Evolutionary conservation across 2,113 vertebrate species (phyloP).

Genomic region (Lucifuga dentata): DNA sequence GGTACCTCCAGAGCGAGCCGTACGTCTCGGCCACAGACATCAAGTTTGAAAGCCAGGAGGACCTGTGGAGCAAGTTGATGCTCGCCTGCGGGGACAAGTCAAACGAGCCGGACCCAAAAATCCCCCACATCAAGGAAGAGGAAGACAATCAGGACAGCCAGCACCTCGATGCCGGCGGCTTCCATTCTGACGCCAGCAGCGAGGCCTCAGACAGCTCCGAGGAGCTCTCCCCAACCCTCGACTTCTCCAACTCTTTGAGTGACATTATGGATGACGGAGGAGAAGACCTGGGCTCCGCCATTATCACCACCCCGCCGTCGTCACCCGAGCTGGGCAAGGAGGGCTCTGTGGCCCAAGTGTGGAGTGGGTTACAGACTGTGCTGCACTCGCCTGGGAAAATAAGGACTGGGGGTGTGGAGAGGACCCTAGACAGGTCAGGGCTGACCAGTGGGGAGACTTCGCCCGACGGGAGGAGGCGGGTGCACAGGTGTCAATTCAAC

Average conservation of each 20-base stretch:
- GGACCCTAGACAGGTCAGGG: slow-evolving; percentile 72
- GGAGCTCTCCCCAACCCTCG: slow-evolving; percentile 90
- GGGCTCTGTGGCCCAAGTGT: slow-evolving; percentile 82
- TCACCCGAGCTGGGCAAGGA: slow-evolving; percentile 92
- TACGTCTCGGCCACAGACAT: slow-evolving; percentile 94
- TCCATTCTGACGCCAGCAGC: slow-evolving; percentile 92
- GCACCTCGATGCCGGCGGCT: slow-evolving; percentile 88
- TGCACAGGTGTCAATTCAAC: slow-evolving; percentile 96
- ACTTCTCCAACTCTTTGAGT: slow-evolving; percentile 88
- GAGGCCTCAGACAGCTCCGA: slow-evolving; percentile 94
- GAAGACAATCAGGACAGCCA: slow-evolving; percentile 82
- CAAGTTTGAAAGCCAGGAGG: slow-evolving; percentile 92
- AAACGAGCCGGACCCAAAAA: slow-evolving; percentile 85
- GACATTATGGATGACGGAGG: slow-evolving; percentile 87
- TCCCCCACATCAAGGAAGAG: slow-evolving; percentile 82
- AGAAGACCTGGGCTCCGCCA: slow-evolving; percentile 87
- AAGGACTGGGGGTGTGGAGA: slow-evolving; percentile 85
- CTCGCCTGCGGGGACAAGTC: slow-evolving; percentile 93
- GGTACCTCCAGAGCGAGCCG: slow-evolving; percentile 97
- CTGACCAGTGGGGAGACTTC: slow-evolving; percentile 87
- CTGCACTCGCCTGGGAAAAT: slow-evolving; percentile 89
- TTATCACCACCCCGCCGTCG: slow-evolving; percentile 90
- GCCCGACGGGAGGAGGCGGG: slow-evolving; percentile 90
- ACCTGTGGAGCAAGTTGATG: slow-evolving; percentile 97
- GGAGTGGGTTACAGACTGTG: slow-evolving; percentile 87